These are phyloP conservation scores for Oreotrochilus melanogaster DNA, from an alignment of 2,113 vertebrate genomes.

Conservation along the genomic window DNA sequence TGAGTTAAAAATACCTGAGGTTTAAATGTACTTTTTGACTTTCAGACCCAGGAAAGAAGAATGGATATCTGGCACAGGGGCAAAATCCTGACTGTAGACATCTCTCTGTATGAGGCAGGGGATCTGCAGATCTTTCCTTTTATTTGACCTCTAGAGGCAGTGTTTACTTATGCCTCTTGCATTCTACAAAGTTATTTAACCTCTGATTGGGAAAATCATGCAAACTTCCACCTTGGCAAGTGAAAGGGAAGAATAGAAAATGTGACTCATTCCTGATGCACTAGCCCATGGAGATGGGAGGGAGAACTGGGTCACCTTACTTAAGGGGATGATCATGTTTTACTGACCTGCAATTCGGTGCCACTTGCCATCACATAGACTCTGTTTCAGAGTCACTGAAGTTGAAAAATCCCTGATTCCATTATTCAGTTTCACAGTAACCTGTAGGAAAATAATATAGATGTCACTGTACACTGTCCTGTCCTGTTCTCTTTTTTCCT, in stretches of 20 bases:
- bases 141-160: background rate
- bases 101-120: background rate
- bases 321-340: background rate
- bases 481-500: background rate
- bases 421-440: conserved; percentile 88
- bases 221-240: background rate
- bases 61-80: background rate
- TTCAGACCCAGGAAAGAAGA: background rate
- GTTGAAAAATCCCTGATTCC: conserved; percentile 87
- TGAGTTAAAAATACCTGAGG: background rate
- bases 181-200: background rate
- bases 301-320: background rate
- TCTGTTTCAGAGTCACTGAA: conserved; percentile 82
- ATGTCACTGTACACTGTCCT: background rate
- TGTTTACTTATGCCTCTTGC: background rate
- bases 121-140: background rate
- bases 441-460: conserved; percentile 73
- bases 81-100: background rate
- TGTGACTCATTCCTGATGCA: background rate
- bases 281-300: background rate
- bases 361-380: conserved; percentile 90
- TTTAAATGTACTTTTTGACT: background rate
- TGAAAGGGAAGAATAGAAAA: background rate
- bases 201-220: background rate
- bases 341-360: conserved; percentile 90